Evolutionary conservation across 2,113 vertebrate species (phyloP).

Genomic region (Sceloporus undulatus): DNA sequence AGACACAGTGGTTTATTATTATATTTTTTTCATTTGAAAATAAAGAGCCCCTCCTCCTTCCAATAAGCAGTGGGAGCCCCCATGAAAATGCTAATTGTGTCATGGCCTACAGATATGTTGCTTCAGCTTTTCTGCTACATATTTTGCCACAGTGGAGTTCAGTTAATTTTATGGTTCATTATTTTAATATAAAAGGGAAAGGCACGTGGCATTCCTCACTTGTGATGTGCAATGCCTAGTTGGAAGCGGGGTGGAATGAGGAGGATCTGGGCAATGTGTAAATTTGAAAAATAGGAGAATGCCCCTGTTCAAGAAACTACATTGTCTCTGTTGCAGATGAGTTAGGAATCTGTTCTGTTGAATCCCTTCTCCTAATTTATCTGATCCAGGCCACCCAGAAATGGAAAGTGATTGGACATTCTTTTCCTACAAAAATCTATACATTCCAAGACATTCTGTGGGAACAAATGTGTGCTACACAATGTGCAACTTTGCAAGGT

Average conservation of each 20-base stretch:
- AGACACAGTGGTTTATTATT: neutral
- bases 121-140: constrained; percentile 57
- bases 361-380: too few species aligned
- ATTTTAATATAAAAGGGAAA: constrained; percentile 36
- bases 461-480: too few species aligned
- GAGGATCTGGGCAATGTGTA: neutral
- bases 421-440: too few species aligned
- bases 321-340: too few species aligned
- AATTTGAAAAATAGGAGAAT: neutral
- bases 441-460: too few species aligned
- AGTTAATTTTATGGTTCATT: constrained; percentile 67
- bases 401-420: too few species aligned
- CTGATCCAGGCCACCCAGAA: too few species aligned
- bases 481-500: too few species aligned
- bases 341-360: too few species aligned
- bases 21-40: neutral
- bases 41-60: too few species aligned
- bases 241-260: constrained; percentile 43
- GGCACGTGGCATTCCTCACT: constrained; percentile 52
- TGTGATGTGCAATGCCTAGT: neutral
- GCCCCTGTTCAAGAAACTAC: too few species aligned
- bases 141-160: constrained; percentile 54
- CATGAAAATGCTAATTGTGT: constrained; percentile 40
- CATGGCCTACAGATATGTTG: constrained; percentile 59
- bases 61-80: neutral